Base-by-base conservation (phyloP, 2,888 invertebrate species). In the Tiliacea citrago region DNA sequence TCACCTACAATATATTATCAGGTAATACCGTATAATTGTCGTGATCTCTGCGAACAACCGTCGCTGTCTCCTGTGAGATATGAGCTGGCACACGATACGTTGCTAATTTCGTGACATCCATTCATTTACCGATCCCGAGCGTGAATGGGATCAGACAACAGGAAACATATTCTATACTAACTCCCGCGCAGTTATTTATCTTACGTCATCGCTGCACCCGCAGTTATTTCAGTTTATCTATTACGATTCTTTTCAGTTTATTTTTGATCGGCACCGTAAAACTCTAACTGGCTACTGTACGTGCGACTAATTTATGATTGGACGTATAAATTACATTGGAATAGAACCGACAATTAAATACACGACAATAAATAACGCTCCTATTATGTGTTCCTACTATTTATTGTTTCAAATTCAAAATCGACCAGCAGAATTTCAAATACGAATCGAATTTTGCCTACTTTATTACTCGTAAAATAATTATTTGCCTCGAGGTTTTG, bases 31-130 rank as follows among this genome's bases (percentile, higher is more conserved):
- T 91, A 92, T 93, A 94, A 94, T 94, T 93, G 93, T 94, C 92
- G 89, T 90, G 91, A 93, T 93, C 92, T 91, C 92, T 91, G 93
- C 91, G 93, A 93, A 90, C 93, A 92, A 92, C 92, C 91, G 92
- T 87, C 86, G 88, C 91, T 92, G 93, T 94, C 94, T 90, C 86
- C 86, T 87, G 86, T 94, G 95, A 96, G 92, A 94, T 94, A 95
- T 94, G 94, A 92, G 90, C 95, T 96, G 96, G 96, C 96, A 95
- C 92, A 90, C 90, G 92, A 92, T 91, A 93, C 91, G 92, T 92
- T 89, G 93, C 95, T 96, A 95, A 96, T 95, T 96, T 94, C 91
- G 93, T 90, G 93, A 91, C 93, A 92, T 91, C 94, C 95, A 95
- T 95, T 96, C 96, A 96, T 95, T 95, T 94, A 87, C 90, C 90